phyloP scores from a whole-genome alignment of 2,113 vertebrate species.

The Dascyllus trimaculatus region DNA sequence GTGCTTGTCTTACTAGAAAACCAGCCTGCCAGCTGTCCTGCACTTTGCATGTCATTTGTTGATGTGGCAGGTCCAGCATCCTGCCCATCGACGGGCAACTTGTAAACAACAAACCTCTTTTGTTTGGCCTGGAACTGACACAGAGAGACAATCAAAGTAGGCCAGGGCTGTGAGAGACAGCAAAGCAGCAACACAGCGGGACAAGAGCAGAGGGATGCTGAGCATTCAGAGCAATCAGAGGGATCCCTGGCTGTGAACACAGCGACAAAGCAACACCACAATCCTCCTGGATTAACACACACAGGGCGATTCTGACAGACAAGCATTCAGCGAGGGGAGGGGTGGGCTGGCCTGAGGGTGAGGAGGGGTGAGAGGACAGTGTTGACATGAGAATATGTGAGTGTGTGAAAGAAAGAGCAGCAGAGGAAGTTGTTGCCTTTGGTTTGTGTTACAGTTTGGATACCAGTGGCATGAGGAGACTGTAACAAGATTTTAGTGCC shows the following conservation, averaged over 20 bases:
- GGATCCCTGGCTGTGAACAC: constrained; percentile 1
- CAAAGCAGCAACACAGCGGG: constrained; percentile 60
- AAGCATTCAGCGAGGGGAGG: constrained; percentile 43
- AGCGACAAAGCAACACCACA: constrained; percentile 58
- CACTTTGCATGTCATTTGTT: constrained; percentile 70
- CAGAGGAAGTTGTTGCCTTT: constrained; percentile 35
- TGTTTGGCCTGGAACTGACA: constrained; percentile 49
- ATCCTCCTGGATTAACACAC: constrained; percentile 74
- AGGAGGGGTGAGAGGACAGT: constrained; percentile 7
- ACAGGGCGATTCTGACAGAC: constrained; percentile 62
- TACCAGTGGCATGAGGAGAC: neutral
- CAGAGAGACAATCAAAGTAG: constrained; percentile 26
- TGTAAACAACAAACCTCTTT: constrained; percentile 62
- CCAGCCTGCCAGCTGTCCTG: neutral
- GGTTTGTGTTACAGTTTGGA: constrained; percentile 37
- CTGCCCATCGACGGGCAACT: constrained; percentile 8
- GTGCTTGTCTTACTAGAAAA: too few species aligned
- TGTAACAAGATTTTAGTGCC: neutral
- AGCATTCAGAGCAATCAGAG: constrained; percentile 21
- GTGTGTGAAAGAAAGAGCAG: neutral
- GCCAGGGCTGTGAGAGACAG: constrained; percentile 59
- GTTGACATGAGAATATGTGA: constrained; percentile 39
- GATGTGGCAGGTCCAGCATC: constrained; percentile 16
- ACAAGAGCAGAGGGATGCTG: constrained; percentile 25
- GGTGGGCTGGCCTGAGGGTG: constrained; percentile 4